Evolutionary conservation across 2,113 vertebrate species (phyloP), one percentile per base, ranked within the genome.

Genomic region (Oxyruncus cristatus): DNA sequence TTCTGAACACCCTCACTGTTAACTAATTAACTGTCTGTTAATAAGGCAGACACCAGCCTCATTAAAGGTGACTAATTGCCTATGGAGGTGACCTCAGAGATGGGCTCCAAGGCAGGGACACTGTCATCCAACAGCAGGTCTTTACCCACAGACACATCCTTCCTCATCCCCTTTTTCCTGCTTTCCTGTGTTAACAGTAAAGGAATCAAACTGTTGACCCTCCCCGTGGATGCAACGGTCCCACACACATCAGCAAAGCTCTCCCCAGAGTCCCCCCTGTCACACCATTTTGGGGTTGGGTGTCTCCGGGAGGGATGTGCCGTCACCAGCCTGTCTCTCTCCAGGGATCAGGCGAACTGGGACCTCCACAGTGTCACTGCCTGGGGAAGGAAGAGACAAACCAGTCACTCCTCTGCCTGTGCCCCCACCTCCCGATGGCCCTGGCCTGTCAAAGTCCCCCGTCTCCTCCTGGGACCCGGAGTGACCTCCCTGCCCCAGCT

Each of bases 281-380:
- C 61, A 2, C 98, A 99, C 99, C 98, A 99, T 99, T 98, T 98
- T 99, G 93, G 99, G 98, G 97, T 99, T 99, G 78, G 99, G 99
- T 32, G 99, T 99, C 98, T 99, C 99, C 0, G 99, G 99, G 87
- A 99, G 99, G 90, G 99, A 99, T 2, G 99, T 99, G 95, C 99
- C 99, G 0, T 99, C 99, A 2, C 99, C 99, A 19, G 99, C 99
- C 97, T 99, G 99, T 80, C 99, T 99, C 98, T 99, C 99, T 80
- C 99, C 99, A 11, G 99, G 98, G 89, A 98, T 98, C 95, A 99
- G 97, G 92, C 98, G 98, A 39, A 97, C 98, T 0, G 98, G 98
- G 72, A 98, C 95, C 89, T 99, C 98, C 75, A 98, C 97, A 30
- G 98, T 98, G 79, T 99, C 99, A 11, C 98, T 97, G 28, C 96